Conservation (phyloP, 92 coral and sea anemone genomes). For the Metridium senile region DNA sequence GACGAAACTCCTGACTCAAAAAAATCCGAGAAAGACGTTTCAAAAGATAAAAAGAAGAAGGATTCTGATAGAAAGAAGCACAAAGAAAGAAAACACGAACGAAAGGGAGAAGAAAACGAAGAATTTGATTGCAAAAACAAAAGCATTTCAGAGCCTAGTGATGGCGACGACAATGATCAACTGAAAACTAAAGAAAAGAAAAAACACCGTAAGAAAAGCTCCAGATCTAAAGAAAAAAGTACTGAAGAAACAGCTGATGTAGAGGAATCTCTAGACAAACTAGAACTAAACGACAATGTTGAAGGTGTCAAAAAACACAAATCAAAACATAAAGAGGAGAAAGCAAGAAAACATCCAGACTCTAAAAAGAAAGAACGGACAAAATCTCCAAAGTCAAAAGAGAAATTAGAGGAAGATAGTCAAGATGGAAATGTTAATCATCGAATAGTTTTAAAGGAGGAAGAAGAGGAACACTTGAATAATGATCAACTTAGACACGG, state of each 20-base stretch:
- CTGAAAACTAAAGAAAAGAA: conserved; percentile 9
- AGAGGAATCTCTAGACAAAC: conserved; percentile 17
- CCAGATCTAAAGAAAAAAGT: conserved; percentile 21
- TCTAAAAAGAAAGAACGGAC: conserved; percentile 35
- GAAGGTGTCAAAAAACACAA: conserved; percentile 21
- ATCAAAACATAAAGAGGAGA: conserved; percentile 18
- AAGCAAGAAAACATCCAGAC: conserved; percentile 20
- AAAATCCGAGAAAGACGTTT: conserved; percentile 13
- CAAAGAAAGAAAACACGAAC: conserved; percentile 7
- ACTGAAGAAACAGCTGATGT: conserved; percentile 33
- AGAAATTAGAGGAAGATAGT: conserved; percentile 23
- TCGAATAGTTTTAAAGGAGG: conserved; percentile 31
- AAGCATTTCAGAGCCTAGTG: conserved; percentile 5
- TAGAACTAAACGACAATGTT: not conserved
- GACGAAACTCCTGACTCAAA: conserved; percentile 12
- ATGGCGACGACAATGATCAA: conserved; percentile 11
- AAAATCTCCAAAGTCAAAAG: conserved; percentile 13
- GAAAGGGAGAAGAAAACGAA: conserved; percentile 11
- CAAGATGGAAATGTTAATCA: conserved; percentile 21
- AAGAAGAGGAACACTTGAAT: conserved; percentile 8
- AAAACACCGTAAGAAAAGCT: conserved; percentile 8
- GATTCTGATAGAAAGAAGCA: conserved; percentile 17
- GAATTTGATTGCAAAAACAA: conserved; percentile 13
- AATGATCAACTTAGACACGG: conserved; percentile 15
- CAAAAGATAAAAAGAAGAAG: conserved; percentile 8